Evolutionary conservation across 2,113 vertebrate species (phyloP), one percentile per base, ranked within the genome.

Genomic region (Myxocyprinus asiaticus): DNA sequence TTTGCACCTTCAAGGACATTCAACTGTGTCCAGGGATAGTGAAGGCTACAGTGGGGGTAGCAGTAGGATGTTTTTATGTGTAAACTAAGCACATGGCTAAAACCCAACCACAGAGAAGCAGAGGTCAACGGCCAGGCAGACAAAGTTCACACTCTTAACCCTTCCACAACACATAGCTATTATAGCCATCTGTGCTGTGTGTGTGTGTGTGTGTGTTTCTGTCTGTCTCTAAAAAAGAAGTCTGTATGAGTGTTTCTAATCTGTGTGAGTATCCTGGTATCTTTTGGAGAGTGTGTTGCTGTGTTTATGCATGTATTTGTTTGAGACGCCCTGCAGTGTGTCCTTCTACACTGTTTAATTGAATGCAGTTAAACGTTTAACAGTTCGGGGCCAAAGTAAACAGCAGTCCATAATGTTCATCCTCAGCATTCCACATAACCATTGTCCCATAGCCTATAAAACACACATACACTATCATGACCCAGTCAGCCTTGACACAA

Each of bases 301-400:
- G 12, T 33, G 22, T 33, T 33, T 33, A 3, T 9, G 8, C 9
- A 66, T 64, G 17, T 59, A 70, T 48, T 15, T 71, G 47, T 17
- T 63, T 90, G 89, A 91, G 89, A 90, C 88, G 87, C 87, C 88
- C 89, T 89, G 87, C 85, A 88, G 87, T 87, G 87, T 88, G 87
- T 91, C 88, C 88, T 89, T 90, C 87, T 88, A 83, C 84, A 89
- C 88, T 86, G 43, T 90, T 91, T 92, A 92, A 93, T 88, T 91
- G 88, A 87, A 86, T 88, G 86, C 87, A 88, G 90, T 91, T 93
- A 89, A 91, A 91, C 89, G 89, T 93, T 91, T 91, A 93, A 91
- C 85, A 79, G 88, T 84, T 85, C 86, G 82, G 44, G 86, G 89
- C 91, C 89, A 91, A 92, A 92, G 90, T 90, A 93, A 92, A 91